A percentile compares a stretch with the other conserved stretches of the same genome.
Evolutionary conservation across 2,888 invertebrate genomes (phyloP).

Genomic region (Dicyrtoma fusca): DNA sequence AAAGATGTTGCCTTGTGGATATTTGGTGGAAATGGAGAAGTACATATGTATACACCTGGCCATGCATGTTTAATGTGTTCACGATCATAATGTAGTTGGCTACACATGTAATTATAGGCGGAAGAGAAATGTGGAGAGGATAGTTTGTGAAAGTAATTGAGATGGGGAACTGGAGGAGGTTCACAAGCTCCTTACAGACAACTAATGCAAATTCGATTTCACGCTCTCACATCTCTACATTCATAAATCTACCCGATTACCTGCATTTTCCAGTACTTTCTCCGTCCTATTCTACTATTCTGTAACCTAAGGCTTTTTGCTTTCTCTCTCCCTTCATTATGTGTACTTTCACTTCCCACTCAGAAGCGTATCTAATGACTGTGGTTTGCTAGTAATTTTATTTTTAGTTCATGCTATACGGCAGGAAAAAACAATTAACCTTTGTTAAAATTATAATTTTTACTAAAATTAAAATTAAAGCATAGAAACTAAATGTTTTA

Average conservation of each 20-base stretch:
- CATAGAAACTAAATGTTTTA: too few relatives aligned
- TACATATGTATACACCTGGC: too few relatives aligned
- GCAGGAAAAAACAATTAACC: not conserved
- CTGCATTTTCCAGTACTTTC: constrained; percentile 6
- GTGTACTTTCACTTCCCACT: not conserved
- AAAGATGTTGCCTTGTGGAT: too few relatives aligned
- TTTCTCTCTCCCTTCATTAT: not conserved
- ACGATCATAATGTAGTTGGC: too few relatives aligned
- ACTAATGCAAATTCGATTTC: constrained; percentile 27
- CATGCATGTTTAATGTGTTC: too few relatives aligned
- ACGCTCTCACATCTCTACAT: constrained; percentile 24
- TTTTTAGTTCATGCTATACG: not conserved
- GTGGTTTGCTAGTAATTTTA: too few relatives aligned
- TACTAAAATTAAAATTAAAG: too few relatives aligned
- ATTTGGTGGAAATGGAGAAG: too few relatives aligned
- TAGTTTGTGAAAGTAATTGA: constrained; percentile 18
- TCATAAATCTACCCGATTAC: constrained; percentile 25
- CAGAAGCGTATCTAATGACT: too few relatives aligned
- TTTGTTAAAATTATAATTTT: too few relatives aligned
- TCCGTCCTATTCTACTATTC: too few relatives aligned
- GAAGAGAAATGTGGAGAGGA: constrained; percentile 4
- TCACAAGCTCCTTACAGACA: constrained; percentile 7
- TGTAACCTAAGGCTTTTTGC: not conserved
- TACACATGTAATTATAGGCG: constrained; percentile 3
- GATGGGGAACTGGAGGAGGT: not conserved